Evolutionary conservation across 2,113 vertebrate species (phyloP), one percentile per base, ranked within the genome.

Genomic region (Rhinoderma darwinii): DNA sequence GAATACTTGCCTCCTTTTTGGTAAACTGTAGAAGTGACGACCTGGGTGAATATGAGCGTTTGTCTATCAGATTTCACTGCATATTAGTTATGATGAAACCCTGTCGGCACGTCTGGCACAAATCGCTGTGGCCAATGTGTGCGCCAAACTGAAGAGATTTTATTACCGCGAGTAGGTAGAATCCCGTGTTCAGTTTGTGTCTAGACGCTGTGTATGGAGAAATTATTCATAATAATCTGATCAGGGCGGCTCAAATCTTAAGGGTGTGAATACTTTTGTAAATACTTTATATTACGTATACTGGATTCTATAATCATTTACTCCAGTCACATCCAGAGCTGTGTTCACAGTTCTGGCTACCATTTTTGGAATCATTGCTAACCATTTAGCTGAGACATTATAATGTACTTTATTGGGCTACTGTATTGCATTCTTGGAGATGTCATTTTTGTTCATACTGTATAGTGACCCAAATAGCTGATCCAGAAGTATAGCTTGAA

Each of bases 201-300:
- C 70, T 74, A 74, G 39, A 43, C 37, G 35, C 70, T 74, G 70
- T 41, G 70, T n/a, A 25, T 43, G 70, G 37, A 74, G 70, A 39
- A 72, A 43, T 74, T 74, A 0, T 14, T 39, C 11, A 43, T 43
- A 22, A 74, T 15, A 43, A 70, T 32, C 66, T 70, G 59, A n/a
- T 63, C 22, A 14, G 20, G 22, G 30, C 25, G 11, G 7, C 70
- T 37, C 30, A 0, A 9, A 1, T 6, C 15, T 35, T 14, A 17
- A 35, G 32, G 35, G 8, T 72, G 68, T 68, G 17, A 20, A 41
- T 6, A 25, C 30, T 63, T 27, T 5, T 30, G n/a, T 63, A 18
- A 30, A 30, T 63, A 0, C 61, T 63, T 30, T 15, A 11, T 5
- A 30, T 63, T 15, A 11, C 4, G 22, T 27, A 5, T 56, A 5